Conservation (phyloP, 2,797 vertebrate species). For the Siniperca obscura region DNA sequence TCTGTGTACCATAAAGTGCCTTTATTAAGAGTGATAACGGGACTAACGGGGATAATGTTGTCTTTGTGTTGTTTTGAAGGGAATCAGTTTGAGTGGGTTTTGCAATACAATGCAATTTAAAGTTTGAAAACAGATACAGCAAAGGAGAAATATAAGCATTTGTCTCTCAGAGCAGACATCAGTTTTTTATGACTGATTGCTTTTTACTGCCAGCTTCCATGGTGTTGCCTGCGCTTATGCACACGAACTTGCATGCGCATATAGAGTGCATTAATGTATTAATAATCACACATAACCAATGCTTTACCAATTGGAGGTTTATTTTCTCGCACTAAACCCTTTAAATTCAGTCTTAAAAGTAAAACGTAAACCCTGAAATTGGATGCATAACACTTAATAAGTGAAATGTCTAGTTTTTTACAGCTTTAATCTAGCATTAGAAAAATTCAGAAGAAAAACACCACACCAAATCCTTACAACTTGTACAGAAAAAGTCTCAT, state of each 20-base stretch:
- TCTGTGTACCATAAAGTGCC: slow-evolving; percentile 27
- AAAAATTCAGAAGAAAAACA: background rate
- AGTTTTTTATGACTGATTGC: slow-evolving; percentile 40
- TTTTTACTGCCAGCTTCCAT: slow-evolving; percentile 26
- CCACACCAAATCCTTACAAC: background rate
- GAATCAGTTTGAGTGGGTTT: slow-evolving; percentile 44
- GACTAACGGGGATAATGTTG: slow-evolving; percentile 11
- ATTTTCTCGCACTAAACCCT: slow-evolving; percentile 43
- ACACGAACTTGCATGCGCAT: background rate
- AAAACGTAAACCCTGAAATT: slow-evolving; percentile 35
- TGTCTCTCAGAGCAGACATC: slow-evolving; percentile 9
- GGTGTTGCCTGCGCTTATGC: background rate
- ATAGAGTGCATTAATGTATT: slow-evolving; percentile 10
- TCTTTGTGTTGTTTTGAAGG: slow-evolving; percentile 57
- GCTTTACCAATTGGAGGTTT: slow-evolving; percentile 41
- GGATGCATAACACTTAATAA: slow-evolving; percentile 4
- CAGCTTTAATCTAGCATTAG: background rate
- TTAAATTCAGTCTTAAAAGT: slow-evolving; percentile 26
- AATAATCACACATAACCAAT: slow-evolving; percentile 6
- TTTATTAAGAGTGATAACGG: slow-evolving; percentile 44
- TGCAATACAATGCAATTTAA: slow-evolving; percentile 51
- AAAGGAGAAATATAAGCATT: slow-evolving; percentile 24
- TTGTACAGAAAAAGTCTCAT: background rate
- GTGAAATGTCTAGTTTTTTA: background rate
- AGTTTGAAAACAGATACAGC: slow-evolving; percentile 57